These are phyloP conservation scores for Unio pictorum DNA, from an alignment of 2,888 invertebrate species.

Conservation along the genomic window DNA sequence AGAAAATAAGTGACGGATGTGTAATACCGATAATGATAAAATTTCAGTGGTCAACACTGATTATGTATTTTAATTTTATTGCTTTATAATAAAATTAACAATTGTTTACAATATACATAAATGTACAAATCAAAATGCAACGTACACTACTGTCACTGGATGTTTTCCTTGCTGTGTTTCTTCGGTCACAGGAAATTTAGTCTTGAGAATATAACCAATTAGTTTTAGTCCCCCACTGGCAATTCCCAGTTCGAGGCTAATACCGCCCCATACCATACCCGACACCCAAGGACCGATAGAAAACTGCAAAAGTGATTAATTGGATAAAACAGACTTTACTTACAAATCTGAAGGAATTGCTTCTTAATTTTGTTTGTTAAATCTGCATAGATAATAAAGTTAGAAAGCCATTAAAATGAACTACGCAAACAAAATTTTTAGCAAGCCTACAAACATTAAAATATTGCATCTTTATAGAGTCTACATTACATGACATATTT, in stretches of 20 bases:
- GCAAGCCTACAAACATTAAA: too few relatives aligned
- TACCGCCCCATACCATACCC: slow-evolving; percentile 39
- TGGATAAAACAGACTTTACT: not conserved
- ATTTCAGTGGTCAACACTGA: too few relatives aligned
- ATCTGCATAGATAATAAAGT: too few relatives aligned
- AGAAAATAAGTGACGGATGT: too few relatives aligned
- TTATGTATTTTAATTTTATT: too few relatives aligned
- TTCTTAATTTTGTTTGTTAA: not conserved
- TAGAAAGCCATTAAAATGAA: too few relatives aligned
- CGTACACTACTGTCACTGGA: slow-evolving; percentile 7
- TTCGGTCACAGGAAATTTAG: slow-evolving; percentile 25
- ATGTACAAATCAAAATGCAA: slow-evolving; percentile 5
- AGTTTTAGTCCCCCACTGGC: slow-evolving; percentile 27
- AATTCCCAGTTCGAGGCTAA: slow-evolving; percentile 20
- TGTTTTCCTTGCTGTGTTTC: slow-evolving; percentile 8
- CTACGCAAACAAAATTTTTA: too few relatives aligned
- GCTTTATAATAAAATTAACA: not conserved
- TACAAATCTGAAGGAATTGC: not conserved
- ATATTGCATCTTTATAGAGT: too few relatives aligned
- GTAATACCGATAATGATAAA: too few relatives aligned
- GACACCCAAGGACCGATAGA: slow-evolving; percentile 28
- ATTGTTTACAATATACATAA: not conserved
- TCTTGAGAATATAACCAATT: slow-evolving; percentile 28
- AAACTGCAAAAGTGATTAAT: slow-evolving; percentile 10
- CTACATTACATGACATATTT: too few relatives aligned